A percentile compares a stretch with the other conserved stretches of the same genome.
Evolutionary conservation across 1,140 invertebrate species (phyloP).

Genomic region (Stratiolaelaps scimitus): DNA sequence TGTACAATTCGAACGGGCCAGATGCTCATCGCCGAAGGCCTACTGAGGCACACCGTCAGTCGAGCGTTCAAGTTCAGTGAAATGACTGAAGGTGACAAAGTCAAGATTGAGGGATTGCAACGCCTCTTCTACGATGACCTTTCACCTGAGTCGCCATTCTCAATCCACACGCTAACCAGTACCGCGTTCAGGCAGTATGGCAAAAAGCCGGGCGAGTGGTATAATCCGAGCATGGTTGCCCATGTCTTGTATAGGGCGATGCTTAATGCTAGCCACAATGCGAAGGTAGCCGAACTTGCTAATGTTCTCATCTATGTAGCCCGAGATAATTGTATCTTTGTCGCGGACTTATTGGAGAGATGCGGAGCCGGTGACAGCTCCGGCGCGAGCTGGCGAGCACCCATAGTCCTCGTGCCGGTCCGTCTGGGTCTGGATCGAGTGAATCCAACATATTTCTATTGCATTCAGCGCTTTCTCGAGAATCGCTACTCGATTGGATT

Average conservation of each 20-base stretch:
- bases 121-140: conserved; percentile 4
- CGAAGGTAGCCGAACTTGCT: neutral
- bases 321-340: neutral
- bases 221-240: conserved; percentile 18
- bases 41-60: neutral
- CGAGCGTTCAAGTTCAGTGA: neutral
- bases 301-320: conserved; percentile 8
- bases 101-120: neutral
- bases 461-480: neutral
- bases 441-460: neutral
- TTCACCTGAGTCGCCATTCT: neutral
- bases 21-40: conserved; percentile 2
- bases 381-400: neutral
- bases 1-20: conserved; percentile 13
- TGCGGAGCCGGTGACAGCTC: neutral
- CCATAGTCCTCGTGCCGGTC: conserved; percentile 4
- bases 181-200: neutral
- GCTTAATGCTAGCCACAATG: neutral
- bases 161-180: neutral
- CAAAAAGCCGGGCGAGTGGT: conserved; percentile 6
- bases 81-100: neutral
- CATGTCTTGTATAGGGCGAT: neutral
- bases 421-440: conserved; percentile 8
- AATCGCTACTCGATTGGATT: conserved; percentile 21
- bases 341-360: neutral